phyloP scores from a whole-genome alignment of 2,888 invertebrate genomes.

The Phania funesta region DNA sequence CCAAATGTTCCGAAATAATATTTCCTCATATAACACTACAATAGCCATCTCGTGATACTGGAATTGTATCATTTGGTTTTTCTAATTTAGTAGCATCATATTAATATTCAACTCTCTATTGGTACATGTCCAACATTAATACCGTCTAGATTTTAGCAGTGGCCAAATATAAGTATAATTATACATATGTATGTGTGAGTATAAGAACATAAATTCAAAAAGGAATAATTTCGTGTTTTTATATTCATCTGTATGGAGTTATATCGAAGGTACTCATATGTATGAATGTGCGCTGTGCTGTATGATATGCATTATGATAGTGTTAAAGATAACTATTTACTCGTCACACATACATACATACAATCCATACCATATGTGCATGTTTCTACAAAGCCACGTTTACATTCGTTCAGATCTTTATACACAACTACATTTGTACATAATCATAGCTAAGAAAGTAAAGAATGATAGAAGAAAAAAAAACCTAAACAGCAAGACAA shows the following conservation, averaged over 20 bases:
- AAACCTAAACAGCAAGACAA: constrained; percentile 19
- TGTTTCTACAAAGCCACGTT: no score
- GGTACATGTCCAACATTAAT: constrained; percentile 33
- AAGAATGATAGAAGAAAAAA: constrained; percentile 18
- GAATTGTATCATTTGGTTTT: no score
- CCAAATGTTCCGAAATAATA: no score
- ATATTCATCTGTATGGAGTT: not conserved
- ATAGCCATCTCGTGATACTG: no score
- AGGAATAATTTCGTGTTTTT: no score
- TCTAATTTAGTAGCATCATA: not conserved
- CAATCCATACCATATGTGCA: not conserved
- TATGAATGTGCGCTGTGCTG: not conserved
- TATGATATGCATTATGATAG: constrained; percentile 33
- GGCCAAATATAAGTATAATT: constrained; percentile 10
- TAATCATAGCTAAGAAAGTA: not conserved
- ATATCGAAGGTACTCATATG: not conserved
- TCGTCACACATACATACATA: constrained; percentile 2
- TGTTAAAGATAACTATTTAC: constrained; percentile 38
- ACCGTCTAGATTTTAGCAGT: constrained; percentile 31
- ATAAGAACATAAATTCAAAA: constrained; percentile 22
- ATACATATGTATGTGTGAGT: not conserved
- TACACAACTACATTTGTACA: not conserved
- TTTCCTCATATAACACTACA: no score
- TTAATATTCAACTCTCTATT: constrained; percentile 18
- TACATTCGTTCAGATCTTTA: not conserved